Base-by-base conservation (phyloP, 2,797 vertebrate genomes). In the Rhinoraja longicauda region DNA sequence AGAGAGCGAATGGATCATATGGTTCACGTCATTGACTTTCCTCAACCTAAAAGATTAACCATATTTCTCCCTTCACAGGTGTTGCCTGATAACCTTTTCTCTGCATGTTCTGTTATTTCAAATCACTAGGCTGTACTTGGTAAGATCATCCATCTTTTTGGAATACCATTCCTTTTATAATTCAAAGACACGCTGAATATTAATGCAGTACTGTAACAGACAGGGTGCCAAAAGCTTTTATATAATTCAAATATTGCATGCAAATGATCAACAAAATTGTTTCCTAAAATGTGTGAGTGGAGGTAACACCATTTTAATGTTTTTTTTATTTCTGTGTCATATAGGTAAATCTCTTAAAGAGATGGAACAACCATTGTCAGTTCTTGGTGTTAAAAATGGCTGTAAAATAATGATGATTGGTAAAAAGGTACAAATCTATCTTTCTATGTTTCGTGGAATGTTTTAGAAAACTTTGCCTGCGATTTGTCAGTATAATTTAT, bases 381-480 rank as follows among this genome's bases (percentile, higher is more conserved):
- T 95, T 93, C 97, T 97, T 94, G 98, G 98, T 93, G 94, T 99
- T 94, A 98, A 98, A 95, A 97, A 97, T 67, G 98, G 98, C 94
- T 98, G 97, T 94, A 99, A 98, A 96, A 96, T 99, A 93, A 99
- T 99, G 99, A 96, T 99, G 97, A 99, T 99, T 95, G 98, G 99
- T 93, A 99, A 99, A 95, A 97, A 98, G 97, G 99, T 99, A 97
- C 96, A 94, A 32, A 59, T 94, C 78, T 21, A 93, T 93, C 95
- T 94, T 93, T 93, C 21, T 26, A 3, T 26, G 92, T 21, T 82
- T 62, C 59, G 24, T 17, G 0, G 75, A 45, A 7, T 75, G 32
- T 77, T 21, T 53, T 62, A 29, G 64, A 76, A 77, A 53, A 75
- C 32, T 4, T 72, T 72, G 10, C 24, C 45, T 76, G 70, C 26